phyloP scores from a whole-genome alignment of 2,797 vertebrate species.

The Tenualosa ilisha region DNA sequence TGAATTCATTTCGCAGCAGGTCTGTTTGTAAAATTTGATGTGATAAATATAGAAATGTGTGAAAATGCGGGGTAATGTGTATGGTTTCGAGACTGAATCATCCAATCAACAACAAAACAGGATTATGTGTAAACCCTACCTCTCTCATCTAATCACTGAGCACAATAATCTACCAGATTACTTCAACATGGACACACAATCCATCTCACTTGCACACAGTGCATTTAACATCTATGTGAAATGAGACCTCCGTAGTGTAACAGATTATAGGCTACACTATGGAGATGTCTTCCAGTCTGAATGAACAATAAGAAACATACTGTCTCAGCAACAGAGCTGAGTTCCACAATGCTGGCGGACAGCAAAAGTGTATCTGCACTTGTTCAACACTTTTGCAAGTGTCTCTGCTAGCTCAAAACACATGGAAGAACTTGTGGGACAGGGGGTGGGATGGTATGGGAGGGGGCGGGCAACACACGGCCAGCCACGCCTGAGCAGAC shows the following conservation, averaged over 20 bases:
- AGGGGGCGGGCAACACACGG: neutral
- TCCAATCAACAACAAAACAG: conserved; percentile 2
- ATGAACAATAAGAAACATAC: neutral
- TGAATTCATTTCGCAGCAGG: neutral
- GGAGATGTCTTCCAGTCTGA: neutral
- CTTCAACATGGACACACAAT: neutral
- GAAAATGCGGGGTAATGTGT: neutral
- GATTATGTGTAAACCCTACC: conserved; percentile 18
- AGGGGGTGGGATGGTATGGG: no score
- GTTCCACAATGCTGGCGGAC: no score
- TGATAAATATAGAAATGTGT: neutral
- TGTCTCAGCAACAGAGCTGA: neutral
- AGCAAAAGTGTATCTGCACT: neutral
- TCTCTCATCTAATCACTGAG: neutral
- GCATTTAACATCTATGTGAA: neutral
- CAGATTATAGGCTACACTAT: neutral
- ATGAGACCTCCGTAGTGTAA: neutral
- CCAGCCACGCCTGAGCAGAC: neutral
- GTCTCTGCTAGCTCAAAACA: neutral
- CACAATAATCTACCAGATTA: neutral
- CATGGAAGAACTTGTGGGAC: neutral
- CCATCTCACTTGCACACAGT: neutral
- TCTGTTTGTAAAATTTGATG: neutral
- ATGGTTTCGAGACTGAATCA: neutral
- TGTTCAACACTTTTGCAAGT: neutral